phyloP scores from a whole-genome alignment of 2,888 invertebrate genomes.

The Ectobius pallidus region DNA sequence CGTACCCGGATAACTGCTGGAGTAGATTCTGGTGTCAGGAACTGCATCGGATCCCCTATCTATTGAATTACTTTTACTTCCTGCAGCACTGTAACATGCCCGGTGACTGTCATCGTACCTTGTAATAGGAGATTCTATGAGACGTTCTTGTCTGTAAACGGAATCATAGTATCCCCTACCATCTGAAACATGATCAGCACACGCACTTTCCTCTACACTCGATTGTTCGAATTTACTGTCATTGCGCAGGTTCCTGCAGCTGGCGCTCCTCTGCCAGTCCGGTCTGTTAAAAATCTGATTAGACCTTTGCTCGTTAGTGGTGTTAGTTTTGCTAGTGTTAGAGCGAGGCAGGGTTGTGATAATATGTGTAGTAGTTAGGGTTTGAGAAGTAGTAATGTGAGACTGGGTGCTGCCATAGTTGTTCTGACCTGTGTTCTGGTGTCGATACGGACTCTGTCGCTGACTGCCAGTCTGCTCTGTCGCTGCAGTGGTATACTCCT shows the following conservation, averaged over 20 bases:
- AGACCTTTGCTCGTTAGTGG: not conserved
- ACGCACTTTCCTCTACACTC: not conserved
- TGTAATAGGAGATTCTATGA: constrained; percentile 72
- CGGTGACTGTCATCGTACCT: constrained; percentile 73
- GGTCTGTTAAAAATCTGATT: constrained; percentile 44
- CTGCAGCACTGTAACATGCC: constrained; percentile 63
- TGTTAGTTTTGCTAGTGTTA: constrained; percentile 21
- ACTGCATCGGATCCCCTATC: constrained; percentile 69
- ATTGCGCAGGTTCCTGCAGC: constrained; percentile 79
- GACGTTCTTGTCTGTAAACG: constrained; percentile 51
- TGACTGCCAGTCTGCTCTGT: not conserved
- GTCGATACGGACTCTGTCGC: constrained; percentile 36
- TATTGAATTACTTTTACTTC: constrained; percentile 65
- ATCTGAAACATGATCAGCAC: constrained; percentile 9
- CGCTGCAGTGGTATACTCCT: constrained; percentile 25
- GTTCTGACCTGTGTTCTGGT: constrained; percentile 40
- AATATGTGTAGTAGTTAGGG: constrained; percentile 40
- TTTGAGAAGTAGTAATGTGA: constrained; percentile 42
- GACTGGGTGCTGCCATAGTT: constrained; percentile 31
- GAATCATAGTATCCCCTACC: constrained; percentile 39
- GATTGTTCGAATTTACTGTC: constrained; percentile 67
- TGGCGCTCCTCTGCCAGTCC: constrained; percentile 79
- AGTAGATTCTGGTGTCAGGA: constrained; percentile 76
- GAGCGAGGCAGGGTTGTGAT: constrained; percentile 38
- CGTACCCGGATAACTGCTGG: constrained; percentile 83